These are phyloP conservation scores for Tricholaema leucomelas DNA, from an alignment of 2,113 vertebrate genomes.

Conservation along the genomic window DNA sequence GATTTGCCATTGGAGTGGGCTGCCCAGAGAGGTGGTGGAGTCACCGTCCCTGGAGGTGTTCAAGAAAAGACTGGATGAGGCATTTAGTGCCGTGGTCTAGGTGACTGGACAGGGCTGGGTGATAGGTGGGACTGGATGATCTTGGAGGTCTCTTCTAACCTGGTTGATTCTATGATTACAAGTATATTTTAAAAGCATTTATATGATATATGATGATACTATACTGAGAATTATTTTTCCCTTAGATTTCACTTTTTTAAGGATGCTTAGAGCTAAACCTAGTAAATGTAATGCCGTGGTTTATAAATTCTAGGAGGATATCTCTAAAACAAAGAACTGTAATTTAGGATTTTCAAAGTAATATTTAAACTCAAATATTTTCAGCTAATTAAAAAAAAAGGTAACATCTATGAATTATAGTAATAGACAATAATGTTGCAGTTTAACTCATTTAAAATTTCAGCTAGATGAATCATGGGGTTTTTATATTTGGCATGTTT, in stretches of 20 bases:
- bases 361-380: not conserved
- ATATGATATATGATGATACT: not conserved
- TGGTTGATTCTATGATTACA: no score
- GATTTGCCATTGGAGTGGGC: no score
- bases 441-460: not conserved
- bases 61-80: no score
- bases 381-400: not conserved
- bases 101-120: no score
- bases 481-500: not conserved
- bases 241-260: not conserved
- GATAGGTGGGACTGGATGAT: no score
- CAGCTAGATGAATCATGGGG: not conserved
- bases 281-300: not conserved
- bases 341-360: not conserved
- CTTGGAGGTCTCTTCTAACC: no score
- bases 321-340: not conserved
- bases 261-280: not conserved
- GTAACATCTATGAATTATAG: not conserved
- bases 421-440: not conserved
- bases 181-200: not conserved
- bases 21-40: no score
- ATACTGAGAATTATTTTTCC: not conserved
- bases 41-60: no score
- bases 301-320: not conserved
- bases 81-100: no score